These are phyloP conservation scores for Sarcophaga peregrina DNA, from an alignment of 1,140 invertebrate genomes.

Conservation along the genomic window DNA sequence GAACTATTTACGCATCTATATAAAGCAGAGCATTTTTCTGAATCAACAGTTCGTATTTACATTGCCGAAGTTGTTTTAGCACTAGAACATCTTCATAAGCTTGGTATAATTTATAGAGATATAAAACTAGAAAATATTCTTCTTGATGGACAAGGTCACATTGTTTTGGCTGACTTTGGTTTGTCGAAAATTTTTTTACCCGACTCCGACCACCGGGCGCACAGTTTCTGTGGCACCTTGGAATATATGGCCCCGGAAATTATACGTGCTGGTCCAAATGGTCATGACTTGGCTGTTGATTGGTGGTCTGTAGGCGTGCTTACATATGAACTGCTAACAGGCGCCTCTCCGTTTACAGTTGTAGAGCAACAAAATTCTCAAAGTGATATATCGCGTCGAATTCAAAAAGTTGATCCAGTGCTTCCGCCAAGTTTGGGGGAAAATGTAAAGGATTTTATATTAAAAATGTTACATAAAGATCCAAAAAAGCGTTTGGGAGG, in stretches of 20 bases:
- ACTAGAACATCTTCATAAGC: slow-evolving; percentile 89
- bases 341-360: slow-evolving; percentile 96
- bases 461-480: slow-evolving; percentile 87
- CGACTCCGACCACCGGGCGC: slow-evolving; percentile 75
- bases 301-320: slow-evolving; percentile 99
- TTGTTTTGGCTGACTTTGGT: slow-evolving; percentile 92
- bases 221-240: slow-evolving; percentile 98
- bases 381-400: slow-evolving; percentile 91
- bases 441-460: slow-evolving; percentile 74
- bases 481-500: slow-evolving; percentile 84
- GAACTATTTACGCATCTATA: slow-evolving; percentile 94
- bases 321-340: slow-evolving; percentile 95
- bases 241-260: slow-evolving; percentile 97
- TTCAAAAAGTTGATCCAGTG: slow-evolving; percentile 86
- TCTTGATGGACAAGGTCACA: slow-evolving; percentile 86
- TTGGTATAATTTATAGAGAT: slow-evolving; percentile 94
- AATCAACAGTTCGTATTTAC: slow-evolving; percentile 86
- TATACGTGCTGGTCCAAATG: slow-evolving; percentile 81
- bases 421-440: slow-evolving; percentile 78
- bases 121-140: slow-evolving; percentile 95
- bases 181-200: slow-evolving; percentile 82
- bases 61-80: slow-evolving; percentile 93
- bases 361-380: slow-evolving; percentile 93
- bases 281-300: slow-evolving; percentile 94
- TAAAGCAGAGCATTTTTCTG: slow-evolving; percentile 86